Conservation (phyloP, 2,797 vertebrate species). For the Sebastes iracundus region DNA sequence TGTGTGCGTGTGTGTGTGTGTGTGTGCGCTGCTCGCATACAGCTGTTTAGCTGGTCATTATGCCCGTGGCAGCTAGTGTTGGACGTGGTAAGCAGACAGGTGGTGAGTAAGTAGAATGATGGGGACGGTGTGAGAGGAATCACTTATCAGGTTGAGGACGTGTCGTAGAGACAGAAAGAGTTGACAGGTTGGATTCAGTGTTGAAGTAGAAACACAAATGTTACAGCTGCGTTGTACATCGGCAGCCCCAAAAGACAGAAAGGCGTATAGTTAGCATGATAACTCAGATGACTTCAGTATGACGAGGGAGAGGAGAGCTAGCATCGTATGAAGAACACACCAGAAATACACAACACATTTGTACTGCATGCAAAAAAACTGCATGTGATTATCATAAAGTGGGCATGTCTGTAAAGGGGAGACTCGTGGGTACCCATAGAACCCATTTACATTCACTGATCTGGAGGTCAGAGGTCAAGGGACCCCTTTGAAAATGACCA, state of each 20-base stretch:
- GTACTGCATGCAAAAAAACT: no score
- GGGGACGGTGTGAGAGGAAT: constrained; percentile 44
- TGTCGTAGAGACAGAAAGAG: background rate
- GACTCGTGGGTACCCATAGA: no score
- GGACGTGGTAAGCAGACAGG: constrained; percentile 33
- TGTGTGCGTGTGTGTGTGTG: background rate
- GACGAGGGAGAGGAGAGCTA: no score
- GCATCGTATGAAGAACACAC: no score
- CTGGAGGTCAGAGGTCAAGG: no score
- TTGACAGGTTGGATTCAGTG: background rate
- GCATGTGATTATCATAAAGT: no score
- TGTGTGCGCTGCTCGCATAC: background rate
- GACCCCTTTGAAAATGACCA: accelerated
- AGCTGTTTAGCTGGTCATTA: constrained; percentile 47
- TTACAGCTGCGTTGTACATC: background rate
- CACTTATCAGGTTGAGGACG: constrained; percentile 8
- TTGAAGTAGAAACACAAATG: background rate
- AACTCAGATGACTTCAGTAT: background rate
- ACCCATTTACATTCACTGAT: no score
- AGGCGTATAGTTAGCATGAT: background rate
- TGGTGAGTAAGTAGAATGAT: constrained; percentile 45
- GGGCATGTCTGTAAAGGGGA: no score
- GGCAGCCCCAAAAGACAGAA: background rate
- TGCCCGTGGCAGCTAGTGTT: constrained; percentile 41
- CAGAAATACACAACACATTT: no score